Evolutionary conservation across 1,140 invertebrate species (phyloP).

Genomic region (Monochamus saltuarius): DNA sequence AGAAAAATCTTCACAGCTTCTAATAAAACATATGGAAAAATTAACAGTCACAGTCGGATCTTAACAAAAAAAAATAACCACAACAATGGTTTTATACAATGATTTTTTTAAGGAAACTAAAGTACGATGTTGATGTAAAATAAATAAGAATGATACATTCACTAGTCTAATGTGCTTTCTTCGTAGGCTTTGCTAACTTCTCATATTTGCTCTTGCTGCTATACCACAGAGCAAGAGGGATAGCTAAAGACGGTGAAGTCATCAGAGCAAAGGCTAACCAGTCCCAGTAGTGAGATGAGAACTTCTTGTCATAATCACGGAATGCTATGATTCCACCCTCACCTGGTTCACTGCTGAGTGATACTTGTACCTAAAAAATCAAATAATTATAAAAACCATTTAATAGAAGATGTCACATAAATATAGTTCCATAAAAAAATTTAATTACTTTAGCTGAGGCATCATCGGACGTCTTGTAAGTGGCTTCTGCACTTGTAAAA

Average conservation of each 20-base stretch:
- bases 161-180: constrained; percentile 58
- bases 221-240: constrained; percentile 93
- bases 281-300: constrained; percentile 95
- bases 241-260: constrained; percentile 91
- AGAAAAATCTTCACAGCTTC: too few relatives aligned
- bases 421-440: constrained; percentile 8
- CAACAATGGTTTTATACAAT: too few relatives aligned
- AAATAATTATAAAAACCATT: constrained; percentile 16
- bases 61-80: too few relatives aligned
- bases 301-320: constrained; percentile 96
- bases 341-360: constrained; percentile 92
- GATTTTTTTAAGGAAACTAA: constrained; percentile 6
- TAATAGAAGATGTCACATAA: constrained; percentile 11
- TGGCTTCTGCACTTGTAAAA: constrained; percentile 92
- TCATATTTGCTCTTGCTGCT: constrained; percentile 95
- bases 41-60: too few relatives aligned
- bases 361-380: constrained; percentile 71
- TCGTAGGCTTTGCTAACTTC: constrained; percentile 65
- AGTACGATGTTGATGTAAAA: constrained; percentile 11
- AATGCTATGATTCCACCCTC: constrained; percentile 94
- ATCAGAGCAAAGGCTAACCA: constrained; percentile 97
- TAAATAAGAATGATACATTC: constrained; percentile 4
- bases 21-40: too few relatives aligned
- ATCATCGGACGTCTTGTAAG: constrained; percentile 82
- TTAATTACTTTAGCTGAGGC: constrained; percentile 60